Percentiles rank a stretch among this genome's conserved stretches.
phyloP scores from a whole-genome alignment of 1,140 invertebrate genomes.

The Philotrypesis tridentata region DNA sequence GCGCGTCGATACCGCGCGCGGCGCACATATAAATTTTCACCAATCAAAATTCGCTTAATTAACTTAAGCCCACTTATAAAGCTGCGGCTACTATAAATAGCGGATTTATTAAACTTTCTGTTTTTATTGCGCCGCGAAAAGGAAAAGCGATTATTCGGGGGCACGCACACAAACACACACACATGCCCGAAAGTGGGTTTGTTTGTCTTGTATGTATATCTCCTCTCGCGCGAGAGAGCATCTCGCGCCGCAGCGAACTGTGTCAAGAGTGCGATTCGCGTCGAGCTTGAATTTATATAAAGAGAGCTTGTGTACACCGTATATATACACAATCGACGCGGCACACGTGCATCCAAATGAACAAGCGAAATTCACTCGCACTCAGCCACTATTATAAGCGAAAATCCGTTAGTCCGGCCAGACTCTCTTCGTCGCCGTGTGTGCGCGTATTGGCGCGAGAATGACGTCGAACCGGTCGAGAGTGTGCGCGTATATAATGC shows the following conservation, averaged over 20 bases:
- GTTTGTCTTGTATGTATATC: not conserved
- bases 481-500: too few relatives aligned
- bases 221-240: too few relatives aligned
- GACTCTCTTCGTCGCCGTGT: too few relatives aligned
- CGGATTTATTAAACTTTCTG: slow-evolving; percentile 46
- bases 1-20: not conserved
- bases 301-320: too few relatives aligned
- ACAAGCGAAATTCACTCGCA: not conserved
- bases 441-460: not conserved
- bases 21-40: not conserved
- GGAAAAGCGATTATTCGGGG: slow-evolving; percentile 8
- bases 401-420: slow-evolving; percentile 12
- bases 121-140: slow-evolving; percentile 6
- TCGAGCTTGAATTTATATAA: not conserved
- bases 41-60: not conserved
- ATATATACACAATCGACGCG: too few relatives aligned
- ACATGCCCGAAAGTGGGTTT: slow-evolving; percentile 25
- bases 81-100: not conserved
- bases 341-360: not conserved
- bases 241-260: too few relatives aligned
- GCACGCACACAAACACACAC: too few relatives aligned
- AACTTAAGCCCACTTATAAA: not conserved
- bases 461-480: not conserved
- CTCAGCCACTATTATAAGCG: slow-evolving; percentile 1
- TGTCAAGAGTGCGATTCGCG: slow-evolving; percentile 14